Base-by-base conservation (phyloP, 2,888 invertebrate genomes). In the Tupiocoris notatus region DNA sequence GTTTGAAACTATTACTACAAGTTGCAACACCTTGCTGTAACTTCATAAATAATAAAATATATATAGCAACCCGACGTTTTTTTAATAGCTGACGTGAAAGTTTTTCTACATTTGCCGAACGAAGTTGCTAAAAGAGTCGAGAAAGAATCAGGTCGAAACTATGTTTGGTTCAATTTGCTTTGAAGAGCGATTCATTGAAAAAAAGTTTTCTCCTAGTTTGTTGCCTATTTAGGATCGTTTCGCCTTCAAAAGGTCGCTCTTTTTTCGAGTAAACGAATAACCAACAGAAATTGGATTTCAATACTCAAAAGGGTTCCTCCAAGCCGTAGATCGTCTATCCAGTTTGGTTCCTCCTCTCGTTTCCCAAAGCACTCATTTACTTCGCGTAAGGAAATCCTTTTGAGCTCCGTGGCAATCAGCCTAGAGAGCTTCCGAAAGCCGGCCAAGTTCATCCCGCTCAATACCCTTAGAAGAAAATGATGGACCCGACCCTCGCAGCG, bases 221-320 rank as follows among this genome's bases (percentile, higher is more conserved):
- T n/a, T n/a, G n/a, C n/a, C n/a, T n/a, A n/a, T n/a, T n/a, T n/a
- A 39, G 12, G 12, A 39, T 39, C 39, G 39, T 39, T 39, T 39
- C 39, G 12, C 39, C 39, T 3, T 39, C 12, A 39, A 39, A 39
- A 39, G 39, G 39, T 39, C 3, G 39, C 39, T 7, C 39, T 39
- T 39, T 39, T 39, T 64, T 24, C 23, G 16, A 64, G 17, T 20
- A 16, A 9, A 39, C 16, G 65, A n/a, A 65, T 65, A 39, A 65
- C 18, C 17, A 18, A 25, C 17, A 25, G 65, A 65, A 39, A 65
- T 65, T 65, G 65, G 65, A 25, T 65, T 65, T 65, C 65, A 65
- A 65, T 65, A 25, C 65, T 39, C 25, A 39, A 65, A 65, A 39
- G 39, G 39, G 39, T 3, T 39, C 12, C 12, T 3, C 39, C 39